Evolutionary conservation across 1,140 invertebrate genomes (phyloP).

Genomic region (Oryzaephilus surinamensis): DNA sequence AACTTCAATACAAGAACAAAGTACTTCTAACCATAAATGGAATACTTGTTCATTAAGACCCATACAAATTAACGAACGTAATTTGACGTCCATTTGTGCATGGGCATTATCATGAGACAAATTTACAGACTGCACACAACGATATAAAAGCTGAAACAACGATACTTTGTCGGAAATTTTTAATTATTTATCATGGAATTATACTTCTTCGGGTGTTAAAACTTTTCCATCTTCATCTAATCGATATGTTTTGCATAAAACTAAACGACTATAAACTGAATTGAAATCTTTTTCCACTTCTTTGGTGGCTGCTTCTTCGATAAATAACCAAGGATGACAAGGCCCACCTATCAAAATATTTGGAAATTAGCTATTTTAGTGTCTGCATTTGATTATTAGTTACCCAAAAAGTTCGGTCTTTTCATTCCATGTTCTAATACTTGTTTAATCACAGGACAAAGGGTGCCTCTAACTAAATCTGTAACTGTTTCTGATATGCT

Average conservation of each 20-base stretch:
- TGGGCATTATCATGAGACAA: conserved; percentile 89
- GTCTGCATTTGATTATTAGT: conserved; percentile 8
- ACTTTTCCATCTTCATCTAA: conserved; percentile 99
- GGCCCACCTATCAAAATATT: conserved; percentile 55
- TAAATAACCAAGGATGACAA: conserved; percentile 98
- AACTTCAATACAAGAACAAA: conserved; percentile 91
- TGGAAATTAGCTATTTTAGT: no score
- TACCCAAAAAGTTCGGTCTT: conserved; percentile 63
- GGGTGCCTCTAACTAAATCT: conserved; percentile 86
- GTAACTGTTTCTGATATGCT: conserved; percentile 91
- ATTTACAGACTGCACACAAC: conserved; percentile 94
- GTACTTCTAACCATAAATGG: conserved; percentile 95
- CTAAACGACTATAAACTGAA: conserved; percentile 92
- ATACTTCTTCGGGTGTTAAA: conserved; percentile 92
- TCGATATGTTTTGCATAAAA: conserved; percentile 96
- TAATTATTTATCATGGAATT: no score
- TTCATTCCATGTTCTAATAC: conserved; percentile 95
- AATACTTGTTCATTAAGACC: conserved; percentile 94
- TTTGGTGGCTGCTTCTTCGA: conserved; percentile 90
- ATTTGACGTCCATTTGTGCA: conserved; percentile 97
- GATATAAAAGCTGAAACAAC: conserved; percentile 61
- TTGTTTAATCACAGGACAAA: conserved; percentile 89
- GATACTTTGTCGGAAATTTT: conserved; percentile 7
- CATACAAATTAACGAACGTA: conserved; percentile 88
- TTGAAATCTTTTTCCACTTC: conserved; percentile 98